Evolutionary conservation across 2,113 vertebrate species (phyloP).

Genomic region (Ceuthmochares aereus): DNA sequence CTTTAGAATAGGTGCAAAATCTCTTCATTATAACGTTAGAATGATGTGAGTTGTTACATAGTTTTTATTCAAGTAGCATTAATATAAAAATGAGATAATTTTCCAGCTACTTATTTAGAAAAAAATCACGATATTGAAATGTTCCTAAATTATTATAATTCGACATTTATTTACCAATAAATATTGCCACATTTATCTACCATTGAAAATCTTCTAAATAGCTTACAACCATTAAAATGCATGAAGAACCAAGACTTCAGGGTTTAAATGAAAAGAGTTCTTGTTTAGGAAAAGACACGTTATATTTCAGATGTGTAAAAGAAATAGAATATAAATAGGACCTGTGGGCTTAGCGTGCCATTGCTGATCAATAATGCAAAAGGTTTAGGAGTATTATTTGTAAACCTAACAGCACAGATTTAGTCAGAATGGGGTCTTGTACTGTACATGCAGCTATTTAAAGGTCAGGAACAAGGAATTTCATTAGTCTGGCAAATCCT

Average conservation of each 20-base stretch:
- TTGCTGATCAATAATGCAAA: slow-evolving; percentile 59
- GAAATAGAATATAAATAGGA: slow-evolving; percentile 31
- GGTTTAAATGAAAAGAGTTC: slow-evolving; percentile 5
- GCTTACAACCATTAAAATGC: slow-evolving; percentile 16
- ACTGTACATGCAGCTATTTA: not conserved
- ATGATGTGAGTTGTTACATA: not conserved
- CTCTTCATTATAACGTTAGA: not conserved
- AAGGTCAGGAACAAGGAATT: slow-evolving; percentile 29
- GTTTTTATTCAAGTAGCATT: not conserved
- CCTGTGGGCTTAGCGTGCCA: not conserved
- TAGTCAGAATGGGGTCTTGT: slow-evolving; percentile 1
- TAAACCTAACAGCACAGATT: slow-evolving; percentile 1
- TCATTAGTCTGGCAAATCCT: slow-evolving; percentile 34
- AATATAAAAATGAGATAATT: not conserved
- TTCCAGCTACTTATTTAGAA: not conserved
- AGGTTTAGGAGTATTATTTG: slow-evolving; percentile 48
- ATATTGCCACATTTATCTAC: slow-evolving; percentile 46
- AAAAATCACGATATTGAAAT: slow-evolving; percentile 27
- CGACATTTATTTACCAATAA: slow-evolving; percentile 63
- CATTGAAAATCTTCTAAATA: slow-evolving; percentile 35
- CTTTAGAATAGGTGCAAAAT: not conserved
- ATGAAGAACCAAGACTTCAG: slow-evolving; percentile 1
- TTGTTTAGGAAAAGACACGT: not conserved
- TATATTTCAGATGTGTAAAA: not conserved
- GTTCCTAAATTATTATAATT: slow-evolving; percentile 64